These are phyloP conservation scores for Hippocampus comes DNA, from an alignment of 2,113 vertebrate species.

Conservation along the genomic window DNA sequence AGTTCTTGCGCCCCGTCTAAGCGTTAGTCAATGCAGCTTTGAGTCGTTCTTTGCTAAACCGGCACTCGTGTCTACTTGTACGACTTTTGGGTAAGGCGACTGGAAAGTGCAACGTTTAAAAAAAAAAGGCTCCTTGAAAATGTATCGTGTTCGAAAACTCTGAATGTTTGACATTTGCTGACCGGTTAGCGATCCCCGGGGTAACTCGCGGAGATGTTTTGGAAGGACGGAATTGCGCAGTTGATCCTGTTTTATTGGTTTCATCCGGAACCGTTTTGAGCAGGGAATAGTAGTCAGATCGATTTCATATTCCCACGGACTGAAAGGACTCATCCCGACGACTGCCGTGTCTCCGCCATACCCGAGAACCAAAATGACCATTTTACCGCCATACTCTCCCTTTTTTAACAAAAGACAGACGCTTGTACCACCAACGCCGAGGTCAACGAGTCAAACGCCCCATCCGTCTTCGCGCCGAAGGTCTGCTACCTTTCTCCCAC, in stretches of 20 bases:
- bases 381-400: background rate
- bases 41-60: constrained; percentile 9
- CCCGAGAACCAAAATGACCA: background rate
- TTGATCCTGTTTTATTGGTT: constrained; percentile 2
- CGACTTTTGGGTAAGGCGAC: background rate
- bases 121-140: constrained; percentile 3
- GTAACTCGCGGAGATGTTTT: background rate
- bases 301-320: background rate
- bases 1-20: background rate
- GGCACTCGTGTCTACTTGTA: constrained; percentile 14
- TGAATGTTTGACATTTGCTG: background rate
- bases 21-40: background rate
- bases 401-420: constrained; percentile 1
- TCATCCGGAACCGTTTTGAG: background rate
- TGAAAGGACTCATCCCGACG: background rate
- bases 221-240: background rate
- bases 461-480: constrained; percentile 28
- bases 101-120: constrained; percentile 5
- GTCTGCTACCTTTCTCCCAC: constrained; percentile 36
- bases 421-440: background rate
- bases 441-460: constrained; percentile 21
- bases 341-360: background rate
- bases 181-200: constrained; percentile 2
- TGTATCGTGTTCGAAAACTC: constrained; percentile 3
- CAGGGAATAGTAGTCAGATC: background rate